Base-by-base conservation (phyloP, 1,140 invertebrate species). In the Hyles vespertilio region DNA sequence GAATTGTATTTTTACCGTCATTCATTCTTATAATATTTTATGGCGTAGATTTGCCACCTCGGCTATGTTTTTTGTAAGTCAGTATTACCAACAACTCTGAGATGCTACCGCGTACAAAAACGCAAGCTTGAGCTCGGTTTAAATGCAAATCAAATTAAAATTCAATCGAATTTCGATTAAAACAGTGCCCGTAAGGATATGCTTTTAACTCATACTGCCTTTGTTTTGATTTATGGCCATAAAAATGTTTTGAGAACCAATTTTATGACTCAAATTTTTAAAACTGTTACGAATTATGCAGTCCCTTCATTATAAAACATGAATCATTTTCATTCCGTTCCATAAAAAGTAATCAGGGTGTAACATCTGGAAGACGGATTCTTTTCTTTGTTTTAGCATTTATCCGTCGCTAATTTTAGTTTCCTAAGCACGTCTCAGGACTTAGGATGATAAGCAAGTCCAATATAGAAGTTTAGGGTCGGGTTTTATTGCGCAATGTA, bases 361-460 rank as follows among this genome's bases (percentile, higher is more conserved):
- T 43, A 54, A 54, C 33, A 54, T 54, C 52, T 54, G 12, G 36
- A 54, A 54, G 40, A 33, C 43, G 40, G 12, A 22, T 44, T 44
- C 12, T 48, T 48, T 48, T 7, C 10, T 44, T 45, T 44, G 11
- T 11, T 58, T 55, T 51, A 10, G 47, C 22, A 53, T 65, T 66
- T 59, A 63, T 65, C 50, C 58, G 32, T 32, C 45, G 48, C 47
- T 56, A 58, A 61, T 53, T 62, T 72, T 64, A 58, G 63, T 64
- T 69, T 66, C 61, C 69, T 62, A 59, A 66, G 61, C 69, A 72
- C 66, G 66, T 72, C 44, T 58, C 59, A 43, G 47, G 52, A 55
- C 61, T 67, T 59, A 51, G 61, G 47, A 46, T 64, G 66, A 69
- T 72, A 72, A 69, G 63, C 64, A 66, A 61, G 63, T 61, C 64